Percentiles rank a stretch among this genome's conserved stretches.
Evolutionary conservation across 2,113 vertebrate species (phyloP).

Genomic region (Xiphias gladius): DNA sequence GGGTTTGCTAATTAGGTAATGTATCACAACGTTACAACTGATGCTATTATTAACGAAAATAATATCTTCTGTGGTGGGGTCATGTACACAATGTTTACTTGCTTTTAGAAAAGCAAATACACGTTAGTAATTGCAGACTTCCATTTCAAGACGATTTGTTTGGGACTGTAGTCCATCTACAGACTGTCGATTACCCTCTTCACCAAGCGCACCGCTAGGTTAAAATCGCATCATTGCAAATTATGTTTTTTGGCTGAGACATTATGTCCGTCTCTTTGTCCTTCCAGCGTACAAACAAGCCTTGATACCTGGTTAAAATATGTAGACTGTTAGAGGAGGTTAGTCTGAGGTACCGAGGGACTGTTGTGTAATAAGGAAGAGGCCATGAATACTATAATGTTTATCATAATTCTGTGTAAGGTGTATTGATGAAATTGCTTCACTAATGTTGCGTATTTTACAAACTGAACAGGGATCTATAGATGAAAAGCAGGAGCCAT

Average conservation of each 20-base stretch:
- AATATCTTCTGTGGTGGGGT: neutral
- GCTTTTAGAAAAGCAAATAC: too few species aligned
- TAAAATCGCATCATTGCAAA: neutral
- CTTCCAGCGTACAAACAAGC: neutral
- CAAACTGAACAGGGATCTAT: too few species aligned
- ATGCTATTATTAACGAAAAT: neutral
- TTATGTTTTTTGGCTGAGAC: neutral
- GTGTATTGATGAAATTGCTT: too few species aligned
- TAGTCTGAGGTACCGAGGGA: too few species aligned
- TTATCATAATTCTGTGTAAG: too few species aligned
- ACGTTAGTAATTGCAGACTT: neutral
- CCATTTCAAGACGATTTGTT: neutral
- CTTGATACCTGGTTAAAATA: too few species aligned
- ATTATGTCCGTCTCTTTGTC: neutral
- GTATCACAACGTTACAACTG: neutral
- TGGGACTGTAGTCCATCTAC: too few species aligned
- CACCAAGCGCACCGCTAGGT: neutral
- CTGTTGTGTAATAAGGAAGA: too few species aligned
- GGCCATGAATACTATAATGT: too few species aligned
- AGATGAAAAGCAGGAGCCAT: too few species aligned
- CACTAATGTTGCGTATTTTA: too few species aligned
- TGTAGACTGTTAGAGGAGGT: too few species aligned
- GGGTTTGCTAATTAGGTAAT: neutral
- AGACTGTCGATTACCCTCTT: neutral
- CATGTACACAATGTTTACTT: neutral